phyloP scores from a whole-genome alignment of 2,797 vertebrate species.

The Coilia nasus region DNA sequence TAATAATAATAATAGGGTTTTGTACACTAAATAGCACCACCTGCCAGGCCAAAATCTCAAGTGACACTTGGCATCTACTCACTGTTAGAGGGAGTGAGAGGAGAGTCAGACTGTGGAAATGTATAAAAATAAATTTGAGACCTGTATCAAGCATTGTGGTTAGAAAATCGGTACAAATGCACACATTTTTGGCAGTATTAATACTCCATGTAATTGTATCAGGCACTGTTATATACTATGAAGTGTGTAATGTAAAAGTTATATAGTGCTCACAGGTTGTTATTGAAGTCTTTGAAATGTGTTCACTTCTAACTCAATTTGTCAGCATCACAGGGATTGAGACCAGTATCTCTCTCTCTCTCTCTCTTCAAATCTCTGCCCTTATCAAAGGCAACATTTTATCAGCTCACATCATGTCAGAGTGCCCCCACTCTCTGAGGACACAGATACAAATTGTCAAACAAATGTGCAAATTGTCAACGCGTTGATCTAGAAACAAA shows the following conservation, averaged over 20 bases:
- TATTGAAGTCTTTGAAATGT: background rate
- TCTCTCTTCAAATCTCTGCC: background rate
- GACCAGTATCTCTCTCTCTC: background rate
- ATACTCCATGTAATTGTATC: too few relatives aligned
- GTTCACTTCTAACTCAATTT: background rate
- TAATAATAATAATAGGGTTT: too few relatives aligned
- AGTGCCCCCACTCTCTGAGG: background rate
- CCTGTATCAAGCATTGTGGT: too few relatives aligned
- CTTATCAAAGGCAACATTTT: background rate
- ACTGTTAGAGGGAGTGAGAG: too few relatives aligned
- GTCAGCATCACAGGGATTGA: background rate
- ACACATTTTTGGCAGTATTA: too few relatives aligned
- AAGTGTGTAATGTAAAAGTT: background rate
- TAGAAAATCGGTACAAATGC: too few relatives aligned
- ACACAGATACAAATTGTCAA: background rate
- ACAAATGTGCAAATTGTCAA: background rate
- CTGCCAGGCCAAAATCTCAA: too few relatives aligned
- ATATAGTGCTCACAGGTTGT: background rate
- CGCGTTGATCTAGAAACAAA: background rate
- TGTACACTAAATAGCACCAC: too few relatives aligned
- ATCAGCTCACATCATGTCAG: background rate
- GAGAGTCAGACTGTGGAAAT: too few relatives aligned
- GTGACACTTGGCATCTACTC: too few relatives aligned
- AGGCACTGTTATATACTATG: too few relatives aligned
- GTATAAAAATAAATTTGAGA: too few relatives aligned